Base-by-base conservation (phyloP, 1,140 invertebrate genomes). In the Whitmania pigra region DNA sequence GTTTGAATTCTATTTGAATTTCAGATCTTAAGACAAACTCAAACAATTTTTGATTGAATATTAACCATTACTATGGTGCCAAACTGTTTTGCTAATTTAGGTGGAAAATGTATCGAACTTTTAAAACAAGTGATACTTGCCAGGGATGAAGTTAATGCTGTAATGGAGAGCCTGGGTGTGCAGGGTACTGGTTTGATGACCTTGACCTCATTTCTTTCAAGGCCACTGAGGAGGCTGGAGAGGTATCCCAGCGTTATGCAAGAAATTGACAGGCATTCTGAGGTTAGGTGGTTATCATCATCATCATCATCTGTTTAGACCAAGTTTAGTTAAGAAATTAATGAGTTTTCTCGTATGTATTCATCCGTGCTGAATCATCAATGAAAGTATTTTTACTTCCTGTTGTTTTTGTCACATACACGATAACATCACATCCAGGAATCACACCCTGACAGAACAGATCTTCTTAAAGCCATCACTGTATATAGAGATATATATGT, bases 401-500 rank as follows among this genome's bases (percentile, higher is more conserved):
- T n/a, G n/a, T n/a, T n/a, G n/a, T n/a, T n/a, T n/a, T n/a, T 29
- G 22, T 36, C 31, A 36, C 40, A 29, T 36, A 6, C 36, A 68
- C 11, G 27, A 29, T 68, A 31, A n/a, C n/a, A 68, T 20, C 66
- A 15, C 40, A 29, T 67, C 29, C 73, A 86, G 85, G 94, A 97
- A 82, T 89, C 88, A 78, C 94, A 99, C 83, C 87, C 90, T 2
- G 96, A 99, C 83, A 85, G 94, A 75, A 96, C 95, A 3, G 94
- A 99, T 79, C 92, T 93, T 0, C 94, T 97, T 80, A 85, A 95
- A 74, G 93, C 93, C 60, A 89, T 94, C 76, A 87, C 88, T 75
- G 89, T 98, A 36, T 98, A 94, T 81, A 91, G 93, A 80, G 93
- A 97, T 78, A 90, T 98, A 77, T 88, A 91, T 73, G 92, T 94